Evolutionary conservation across 2,888 invertebrate species (phyloP).

Genomic region (Nymphalis urticae): DNA sequence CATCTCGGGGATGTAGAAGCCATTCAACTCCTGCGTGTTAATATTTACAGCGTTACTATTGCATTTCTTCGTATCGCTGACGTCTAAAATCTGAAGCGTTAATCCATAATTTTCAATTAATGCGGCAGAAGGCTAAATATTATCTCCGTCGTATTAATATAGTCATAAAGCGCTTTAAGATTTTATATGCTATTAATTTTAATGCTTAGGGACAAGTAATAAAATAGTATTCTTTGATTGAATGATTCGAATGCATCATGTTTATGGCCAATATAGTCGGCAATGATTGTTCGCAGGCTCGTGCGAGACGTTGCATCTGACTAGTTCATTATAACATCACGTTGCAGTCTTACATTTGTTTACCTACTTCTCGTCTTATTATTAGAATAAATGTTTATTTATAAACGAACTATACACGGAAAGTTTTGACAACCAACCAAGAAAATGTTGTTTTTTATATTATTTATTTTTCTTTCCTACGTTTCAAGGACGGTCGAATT

Average conservation of each 20-base stretch:
- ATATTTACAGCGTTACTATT: neutral
- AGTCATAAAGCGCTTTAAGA: too few relatives aligned
- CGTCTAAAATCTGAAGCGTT: too few relatives aligned
- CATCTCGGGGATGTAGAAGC: constrained; percentile 97
- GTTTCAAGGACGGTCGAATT: constrained; percentile 10
- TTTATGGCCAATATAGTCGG: constrained; percentile 6
- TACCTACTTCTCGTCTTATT: neutral
- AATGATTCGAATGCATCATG: neutral
- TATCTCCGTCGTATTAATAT: too few relatives aligned
- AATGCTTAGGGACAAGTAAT: neutral
- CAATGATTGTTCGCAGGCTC: constrained; percentile 15
- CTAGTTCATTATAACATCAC: constrained; percentile 13
- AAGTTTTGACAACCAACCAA: neutral
- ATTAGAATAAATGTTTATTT: constrained; percentile 13
- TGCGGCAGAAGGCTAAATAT: neutral
- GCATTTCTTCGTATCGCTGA: too few relatives aligned
- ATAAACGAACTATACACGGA: constrained; percentile 1
- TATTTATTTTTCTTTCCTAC: neutral
- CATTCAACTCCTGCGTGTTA: constrained; percentile 79
- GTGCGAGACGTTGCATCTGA: constrained; percentile 10
- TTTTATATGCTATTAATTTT: neutral
- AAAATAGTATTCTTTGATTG: neutral
- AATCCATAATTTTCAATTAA: too few relatives aligned
- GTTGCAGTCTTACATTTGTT: constrained; percentile 5
- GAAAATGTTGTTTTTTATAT: neutral